These are phyloP conservation scores for Aphodius granarius DNA, from an alignment of 2,888 invertebrate genomes.

Conservation along the genomic window DNA sequence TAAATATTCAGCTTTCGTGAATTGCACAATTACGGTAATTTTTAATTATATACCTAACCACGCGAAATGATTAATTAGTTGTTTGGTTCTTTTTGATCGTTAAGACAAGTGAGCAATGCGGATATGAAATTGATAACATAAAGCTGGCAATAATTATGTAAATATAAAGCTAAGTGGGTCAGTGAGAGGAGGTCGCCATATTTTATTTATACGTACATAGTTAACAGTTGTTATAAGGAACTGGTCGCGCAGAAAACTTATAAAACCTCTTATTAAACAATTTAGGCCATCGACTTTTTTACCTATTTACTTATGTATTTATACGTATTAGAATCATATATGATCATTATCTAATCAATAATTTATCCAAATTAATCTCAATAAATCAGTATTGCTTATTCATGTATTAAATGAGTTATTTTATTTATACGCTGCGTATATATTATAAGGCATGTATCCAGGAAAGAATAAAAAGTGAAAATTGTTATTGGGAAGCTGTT, in stretches of 20 bases:
- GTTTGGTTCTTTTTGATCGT: background rate
- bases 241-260: slow-evolving; percentile 33
- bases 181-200: slow-evolving; percentile 40
- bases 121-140: slow-evolving; percentile 33
- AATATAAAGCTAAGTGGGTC: slow-evolving; percentile 40
- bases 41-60: background rate
- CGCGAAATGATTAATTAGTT: background rate
- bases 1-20: background rate
- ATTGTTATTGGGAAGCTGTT: background rate
- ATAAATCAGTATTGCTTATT: background rate
- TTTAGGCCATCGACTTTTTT: slow-evolving; percentile 33
- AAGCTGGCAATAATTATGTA: slow-evolving; percentile 39
- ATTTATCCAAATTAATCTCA: background rate
- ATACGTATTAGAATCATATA: background rate
- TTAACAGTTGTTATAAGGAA: slow-evolving; percentile 35
- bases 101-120: slow-evolving; percentile 27
- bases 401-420: background rate
- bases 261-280: slow-evolving; percentile 33
- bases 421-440: background rate
- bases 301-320: slow-evolving; percentile 1
- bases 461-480: background rate
- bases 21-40: background rate
- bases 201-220: slow-evolving; percentile 32
- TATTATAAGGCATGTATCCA: background rate
- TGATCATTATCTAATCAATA: background rate